Evolutionary conservation across 2,888 invertebrate genomes (phyloP), one percentile per base, ranked within the genome.

Genomic region (Altica lythri): DNA sequence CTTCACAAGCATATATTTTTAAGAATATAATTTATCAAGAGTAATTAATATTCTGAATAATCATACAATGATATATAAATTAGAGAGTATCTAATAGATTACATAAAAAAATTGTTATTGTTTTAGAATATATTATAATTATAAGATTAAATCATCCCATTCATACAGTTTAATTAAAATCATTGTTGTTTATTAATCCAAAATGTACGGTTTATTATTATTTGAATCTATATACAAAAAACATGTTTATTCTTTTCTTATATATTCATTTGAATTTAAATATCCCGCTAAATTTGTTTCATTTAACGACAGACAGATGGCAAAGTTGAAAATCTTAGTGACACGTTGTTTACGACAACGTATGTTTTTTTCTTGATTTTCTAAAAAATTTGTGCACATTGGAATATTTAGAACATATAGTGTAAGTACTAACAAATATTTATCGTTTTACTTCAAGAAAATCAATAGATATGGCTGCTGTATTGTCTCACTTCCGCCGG

Each of bases 401-500:
- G 29, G 16, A 46, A 16, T 37, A 13, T 29, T 18, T 35, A 37
- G 4, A 13, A n/a, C 16, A 47, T 35, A 42, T 9, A 53, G 25
- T 16, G 57, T 60, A 47, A 60, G 53, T 55, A 55, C 13, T 47
- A 14, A 17, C 29, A 13, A 29, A 19, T 44, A 43, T 35, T 45
- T 54, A 32, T 10, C 5, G 19, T 12, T 35, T 46, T 42, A 43
- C 45, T 45, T 30, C n/a, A 43, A 53, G 53, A 60, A 58, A 60
- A 55, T 58, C 57, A 37, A 60, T 60, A 43, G 56, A 55, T 55
- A 61, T 57, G 59, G 61, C 61, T 53, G 53, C 59, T 50, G 38
- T 14, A 22, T 40, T 38, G 46, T 45, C 49, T 52, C 55, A 77
- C 76, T 78, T 78, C 77, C 78, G 77, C 72, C 72, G 65, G 63